Percentiles rank a stretch among this genome's conserved stretches.
Conservation (phyloP, 2,113 vertebrate species). For the Anoplopoma fimbria region DNA sequence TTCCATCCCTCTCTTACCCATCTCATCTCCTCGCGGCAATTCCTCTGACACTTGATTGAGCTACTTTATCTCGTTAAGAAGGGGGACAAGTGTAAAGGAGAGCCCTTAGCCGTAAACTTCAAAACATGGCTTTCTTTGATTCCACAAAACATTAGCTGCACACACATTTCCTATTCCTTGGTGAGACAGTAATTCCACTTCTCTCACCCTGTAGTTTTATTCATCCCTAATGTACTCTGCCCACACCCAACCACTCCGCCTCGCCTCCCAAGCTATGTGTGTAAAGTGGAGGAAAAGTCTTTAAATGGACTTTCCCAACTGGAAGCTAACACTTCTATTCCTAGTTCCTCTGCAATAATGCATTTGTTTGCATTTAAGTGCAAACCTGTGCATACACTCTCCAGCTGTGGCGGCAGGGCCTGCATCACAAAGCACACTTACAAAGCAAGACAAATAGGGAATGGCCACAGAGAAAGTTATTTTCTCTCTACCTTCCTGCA, state of each 20-base stretch:
- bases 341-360: background rate
- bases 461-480: background rate
- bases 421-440: background rate
- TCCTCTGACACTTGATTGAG: constrained; percentile 70
- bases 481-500: background rate
- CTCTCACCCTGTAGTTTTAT: constrained; percentile 33
- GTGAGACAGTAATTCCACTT: constrained; percentile 16
- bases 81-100: constrained; percentile 59
- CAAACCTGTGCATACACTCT: background rate
- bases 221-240: constrained; percentile 1
- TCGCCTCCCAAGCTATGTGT: constrained; percentile 9
- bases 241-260: background rate
- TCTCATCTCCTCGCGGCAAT: constrained; percentile 44
- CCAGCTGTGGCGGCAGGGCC: background rate
- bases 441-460: background rate
- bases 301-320: constrained; percentile 21
- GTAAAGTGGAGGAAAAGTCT: constrained; percentile 9
- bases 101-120: constrained; percentile 53
- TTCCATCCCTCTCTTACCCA: constrained; percentile 36
- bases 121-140: constrained; percentile 57
- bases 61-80: constrained; percentile 71
- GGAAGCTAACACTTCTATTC: background rate
- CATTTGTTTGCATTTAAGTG: background rate
- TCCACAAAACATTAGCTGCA: constrained; percentile 27
- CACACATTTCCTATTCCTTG: constrained; percentile 24